These are phyloP conservation scores for Triops longicaudatus DNA, from an alignment of 1,140 invertebrate genomes.

Conservation along the genomic window DNA sequence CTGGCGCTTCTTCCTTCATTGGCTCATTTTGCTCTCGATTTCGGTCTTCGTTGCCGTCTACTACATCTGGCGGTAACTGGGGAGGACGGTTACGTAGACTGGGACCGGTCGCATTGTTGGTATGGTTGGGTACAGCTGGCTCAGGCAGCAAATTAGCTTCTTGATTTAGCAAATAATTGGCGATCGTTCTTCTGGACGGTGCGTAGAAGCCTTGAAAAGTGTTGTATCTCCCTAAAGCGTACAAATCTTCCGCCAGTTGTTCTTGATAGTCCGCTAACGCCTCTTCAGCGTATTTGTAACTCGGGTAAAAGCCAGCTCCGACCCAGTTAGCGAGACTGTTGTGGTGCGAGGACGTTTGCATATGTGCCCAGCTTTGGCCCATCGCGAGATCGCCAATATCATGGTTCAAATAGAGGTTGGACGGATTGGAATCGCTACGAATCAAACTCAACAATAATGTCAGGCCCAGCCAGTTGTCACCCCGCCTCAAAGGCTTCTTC, in stretches of 20 bases:
- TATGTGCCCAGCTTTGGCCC: constrained; percentile 39
- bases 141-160: background rate
- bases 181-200: constrained; percentile 37
- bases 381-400: constrained; percentile 39
- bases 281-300: constrained; percentile 66
- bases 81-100: background rate
- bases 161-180: constrained; percentile 48
- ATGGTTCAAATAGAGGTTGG: constrained; percentile 41
- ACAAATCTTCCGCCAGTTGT: constrained; percentile 65
- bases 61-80: background rate
- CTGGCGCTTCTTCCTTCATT: background rate
- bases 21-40: background rate
- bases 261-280: constrained; percentile 59
- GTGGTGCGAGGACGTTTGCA: constrained; percentile 41
- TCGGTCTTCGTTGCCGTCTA: background rate
- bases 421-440: constrained; percentile 57
- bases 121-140: background rate
- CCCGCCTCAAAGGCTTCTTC: constrained; percentile 57
- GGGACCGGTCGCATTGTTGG: background rate
- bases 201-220: constrained; percentile 33
- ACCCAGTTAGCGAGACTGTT: constrained; percentile 44
- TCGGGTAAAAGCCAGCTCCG: constrained; percentile 45
- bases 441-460: constrained; percentile 66
- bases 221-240: constrained; percentile 53
- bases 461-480: constrained; percentile 65